Evolutionary conservation across 2,888 invertebrate species (phyloP), one percentile per base, ranked within the genome.

Genomic region (Aromia moschata): DNA sequence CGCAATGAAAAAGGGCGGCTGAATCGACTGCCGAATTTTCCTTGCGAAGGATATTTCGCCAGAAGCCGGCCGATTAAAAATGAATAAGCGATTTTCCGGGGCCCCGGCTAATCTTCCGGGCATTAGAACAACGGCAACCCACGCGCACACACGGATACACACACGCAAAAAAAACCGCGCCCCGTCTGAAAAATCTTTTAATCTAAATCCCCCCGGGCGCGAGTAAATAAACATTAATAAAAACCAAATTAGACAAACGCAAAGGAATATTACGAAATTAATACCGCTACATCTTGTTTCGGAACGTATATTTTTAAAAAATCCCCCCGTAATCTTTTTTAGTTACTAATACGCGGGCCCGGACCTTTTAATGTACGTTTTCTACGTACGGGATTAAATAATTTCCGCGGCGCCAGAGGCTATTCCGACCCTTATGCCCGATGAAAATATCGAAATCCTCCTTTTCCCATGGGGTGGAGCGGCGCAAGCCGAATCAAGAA

Each of bases 291-390:
- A 66, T 67, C 64, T 65, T 65, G 67, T 62, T 65, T 51, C 64
- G 53, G 40, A 57, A 56, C 56, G 65, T 65, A 73, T 70, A 73
- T 72, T 74, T 72, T 71, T 65, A 62, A 70, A 73, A 71, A 74
- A 76, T 76, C 75, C 75, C 75, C 75, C 71, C 64, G 71, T 77
- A 77, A 77, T 77, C 77, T 77, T 77, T n/a, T 77, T 77, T 76
- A 77, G 75, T 74, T 72, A 75, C 74, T 76, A 74, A 77, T 76
- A 75, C 72, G 74, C 69, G 71, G n/a, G 69, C 67, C 67, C 61
- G 54, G 66, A 60, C 70, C 71, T 69, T 71, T 71, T 75, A 76
- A 76, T 75, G 76, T 75, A 74, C 73, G 72, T 77, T 73, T n/a
- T 73, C 75, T 74, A 73, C 73, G 70, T 71, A 74, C 65, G 70